Conservation (phyloP, 2,113 vertebrate genomes). For the Gymnobelideus leadbeateri region DNA sequence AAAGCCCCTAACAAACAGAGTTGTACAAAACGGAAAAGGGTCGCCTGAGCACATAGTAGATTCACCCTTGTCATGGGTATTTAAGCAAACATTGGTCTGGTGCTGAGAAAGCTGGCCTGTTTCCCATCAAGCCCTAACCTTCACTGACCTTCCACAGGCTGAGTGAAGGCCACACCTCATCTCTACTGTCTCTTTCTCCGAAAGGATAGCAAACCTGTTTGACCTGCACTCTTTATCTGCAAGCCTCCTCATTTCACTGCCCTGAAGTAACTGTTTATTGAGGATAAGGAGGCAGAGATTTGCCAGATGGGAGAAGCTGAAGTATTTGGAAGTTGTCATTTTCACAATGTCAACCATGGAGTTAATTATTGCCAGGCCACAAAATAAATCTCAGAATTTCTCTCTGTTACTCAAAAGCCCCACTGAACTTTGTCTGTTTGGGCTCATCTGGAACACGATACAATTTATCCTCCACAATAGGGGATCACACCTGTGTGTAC, state of each 20-base stretch:
- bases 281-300: neutral
- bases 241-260: neutral
- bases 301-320: constrained; percentile 6
- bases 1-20: neutral
- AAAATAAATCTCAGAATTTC: constrained; percentile 23
- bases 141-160: neutral
- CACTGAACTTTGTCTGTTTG: neutral
- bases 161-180: neutral
- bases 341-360: neutral
- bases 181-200: neutral
- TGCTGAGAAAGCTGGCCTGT: neutral
- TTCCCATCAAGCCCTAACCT: neutral
- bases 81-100: neutral
- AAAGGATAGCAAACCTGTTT: neutral
- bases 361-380: constrained; percentile 26
- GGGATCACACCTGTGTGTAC: constrained; percentile 54
- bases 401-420: neutral
- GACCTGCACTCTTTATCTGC: neutral
- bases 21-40: neutral
- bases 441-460: constrained; percentile 28
- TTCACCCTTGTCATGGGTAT: neutral
- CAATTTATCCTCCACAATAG: constrained; percentile 9
- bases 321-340: neutral
- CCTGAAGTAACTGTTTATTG: neutral
- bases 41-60: too few relatives aligned